Percentiles rank a stretch among this genome's conserved stretches.
Evolutionary conservation across 2,888 invertebrate species (phyloP).

Genomic region (Nesidiocoris tenuis): DNA sequence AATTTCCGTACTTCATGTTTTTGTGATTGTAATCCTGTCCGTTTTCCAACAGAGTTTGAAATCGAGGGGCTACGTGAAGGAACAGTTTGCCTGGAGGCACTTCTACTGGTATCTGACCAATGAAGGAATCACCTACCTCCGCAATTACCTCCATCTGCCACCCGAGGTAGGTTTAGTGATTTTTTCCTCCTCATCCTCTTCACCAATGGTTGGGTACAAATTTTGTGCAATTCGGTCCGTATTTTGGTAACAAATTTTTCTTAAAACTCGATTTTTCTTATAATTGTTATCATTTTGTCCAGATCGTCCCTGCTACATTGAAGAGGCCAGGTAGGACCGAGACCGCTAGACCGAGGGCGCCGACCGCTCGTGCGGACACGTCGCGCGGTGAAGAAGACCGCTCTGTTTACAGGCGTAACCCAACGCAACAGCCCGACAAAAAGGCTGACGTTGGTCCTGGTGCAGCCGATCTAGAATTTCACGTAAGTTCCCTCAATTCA

Average conservation of each 20-base stretch:
- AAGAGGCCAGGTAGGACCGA: slow-evolving; percentile 88
- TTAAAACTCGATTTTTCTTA: too few species aligned
- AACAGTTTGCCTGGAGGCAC: slow-evolving; percentile 99
- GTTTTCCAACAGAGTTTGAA: slow-evolving; percentile 86
- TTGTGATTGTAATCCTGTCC: too few species aligned
- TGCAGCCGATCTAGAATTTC: slow-evolving; percentile 87
- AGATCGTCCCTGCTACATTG: slow-evolving; percentile 95
- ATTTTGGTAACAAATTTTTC: too few species aligned
- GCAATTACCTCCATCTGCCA: slow-evolving; percentile 93
- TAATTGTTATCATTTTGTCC: too few species aligned
- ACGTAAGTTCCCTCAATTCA: slow-evolving; percentile 61
- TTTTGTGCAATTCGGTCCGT: too few species aligned
- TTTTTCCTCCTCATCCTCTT: too few species aligned
- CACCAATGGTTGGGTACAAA: too few species aligned
- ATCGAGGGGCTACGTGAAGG: slow-evolving; percentile 95
- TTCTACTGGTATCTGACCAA: slow-evolving; percentile 99
- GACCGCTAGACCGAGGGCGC: slow-evolving; percentile 72
- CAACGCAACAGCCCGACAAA: slow-evolving; percentile 78
- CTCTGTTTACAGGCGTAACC: slow-evolving; percentile 76
- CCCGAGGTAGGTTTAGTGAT: slow-evolving; percentile 64
- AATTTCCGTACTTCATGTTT: too few species aligned
- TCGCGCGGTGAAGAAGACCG: slow-evolving; percentile 79
- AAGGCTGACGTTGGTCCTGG: slow-evolving; percentile 97
- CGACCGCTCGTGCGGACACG: slow-evolving; percentile 67
- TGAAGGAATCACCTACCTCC: slow-evolving; percentile 94